These are phyloP conservation scores for Trypoxylon attenuatum DNA, from an alignment of 2,888 invertebrate genomes.

Conservation along the genomic window DNA sequence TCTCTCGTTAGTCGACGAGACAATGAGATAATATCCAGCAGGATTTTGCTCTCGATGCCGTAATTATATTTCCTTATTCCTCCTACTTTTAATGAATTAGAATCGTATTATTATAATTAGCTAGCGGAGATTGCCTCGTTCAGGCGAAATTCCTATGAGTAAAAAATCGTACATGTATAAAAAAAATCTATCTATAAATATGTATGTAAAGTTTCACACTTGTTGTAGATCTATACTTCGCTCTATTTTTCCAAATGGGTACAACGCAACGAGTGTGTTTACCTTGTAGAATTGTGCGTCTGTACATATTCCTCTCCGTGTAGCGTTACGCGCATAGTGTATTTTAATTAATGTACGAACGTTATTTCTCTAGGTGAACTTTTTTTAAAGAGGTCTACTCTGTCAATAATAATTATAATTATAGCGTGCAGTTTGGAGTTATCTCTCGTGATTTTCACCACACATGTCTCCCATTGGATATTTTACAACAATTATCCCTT, in stretches of 20 bases:
- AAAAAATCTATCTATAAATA: background rate
- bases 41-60: background rate
- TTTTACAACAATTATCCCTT: too few species aligned
- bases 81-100: constrained; percentile 14
- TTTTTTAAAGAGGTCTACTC: constrained; percentile 61
- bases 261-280: constrained; percentile 21
- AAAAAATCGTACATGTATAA: constrained; percentile 15
- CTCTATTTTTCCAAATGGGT: constrained; percentile 22
- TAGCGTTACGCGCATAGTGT: constrained; percentile 35
- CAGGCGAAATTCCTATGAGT: constrained; percentile 19
- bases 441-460: too few species aligned
- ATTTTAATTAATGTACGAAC: constrained; percentile 42
- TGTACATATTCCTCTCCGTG: constrained; percentile 47
- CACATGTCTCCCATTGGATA: too few species aligned
- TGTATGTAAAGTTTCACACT: constrained; percentile 19
- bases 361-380: constrained; percentile 40
- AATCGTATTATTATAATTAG: constrained; percentile 7
- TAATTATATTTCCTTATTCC: constrained; percentile 4
- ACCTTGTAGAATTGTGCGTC: constrained; percentile 11
- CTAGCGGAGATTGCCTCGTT: constrained; percentile 11
- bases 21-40: too few species aligned
- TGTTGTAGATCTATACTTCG: constrained; percentile 20
- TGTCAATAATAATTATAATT: constrained; percentile 58
- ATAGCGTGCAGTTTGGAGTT: too few species aligned
- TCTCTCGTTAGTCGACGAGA: background rate